Evolutionary conservation across 1,140 invertebrate genomes (phyloP), one percentile per base, ranked within the genome.

Genomic region (Sipha flava): DNA sequence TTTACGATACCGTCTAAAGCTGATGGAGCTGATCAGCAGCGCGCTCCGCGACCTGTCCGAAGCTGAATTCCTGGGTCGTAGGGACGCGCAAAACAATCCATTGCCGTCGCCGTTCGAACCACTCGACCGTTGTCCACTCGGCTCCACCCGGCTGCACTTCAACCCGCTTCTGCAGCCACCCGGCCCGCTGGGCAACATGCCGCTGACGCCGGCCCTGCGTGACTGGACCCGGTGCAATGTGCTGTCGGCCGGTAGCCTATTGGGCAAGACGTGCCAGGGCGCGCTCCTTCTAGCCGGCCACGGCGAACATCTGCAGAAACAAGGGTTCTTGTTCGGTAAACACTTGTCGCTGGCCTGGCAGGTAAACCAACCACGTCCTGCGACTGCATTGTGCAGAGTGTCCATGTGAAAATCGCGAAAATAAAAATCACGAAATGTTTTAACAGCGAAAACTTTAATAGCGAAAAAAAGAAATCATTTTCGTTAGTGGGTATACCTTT

Each of bases 301-400:
- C 84, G 87, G 88, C 18, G 83, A 84, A 62, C 80, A 82, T 18
- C 45, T 85, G 1, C 84, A 85, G 70, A 79, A 86, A 54, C 83
- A 92, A 84, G 95, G 93, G 0, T 95, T 93, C 85, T 88, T 92
- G 59, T 97, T 97, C 89, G 96, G 95, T 18, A 93, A 94, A 85
- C 93, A 97, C 87, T 87, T 97, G 57, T 94, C 94, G 1, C 87
- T 96, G 31, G 93, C 94, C 43, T 95, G 94, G 91, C 95, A 97
- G 87, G 95, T 95, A 18, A 89, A 88, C 2, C 16, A 18, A 4
- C 1, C 40, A 9, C 31, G n/a, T n/a, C n/a, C n/a, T n/a, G n/a
- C n/a, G n/a, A n/a, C n/a, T n/a, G n/a, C n/a, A n/a, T n/a, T n/a
- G n/a, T n/a, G n/a, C n/a, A n/a, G n/a, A n/a, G n/a, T n/a, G n/a